These are phyloP conservation scores for Trypoxylus dichotomus DNA, from an alignment of 1,140 invertebrate genomes.

Conservation along the genomic window DNA sequence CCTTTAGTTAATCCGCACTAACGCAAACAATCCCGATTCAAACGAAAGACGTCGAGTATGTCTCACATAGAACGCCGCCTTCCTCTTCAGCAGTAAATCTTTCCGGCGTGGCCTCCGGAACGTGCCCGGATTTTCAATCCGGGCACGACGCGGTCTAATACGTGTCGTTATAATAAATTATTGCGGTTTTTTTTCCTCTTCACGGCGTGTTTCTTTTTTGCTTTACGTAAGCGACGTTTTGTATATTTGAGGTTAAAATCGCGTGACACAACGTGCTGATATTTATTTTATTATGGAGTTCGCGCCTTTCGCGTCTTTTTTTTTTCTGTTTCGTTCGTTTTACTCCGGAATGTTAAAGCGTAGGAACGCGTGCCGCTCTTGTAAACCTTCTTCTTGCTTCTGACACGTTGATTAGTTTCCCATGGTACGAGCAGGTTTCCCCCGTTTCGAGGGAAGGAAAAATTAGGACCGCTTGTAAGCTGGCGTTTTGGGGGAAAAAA, in stretches of 20 bases:
- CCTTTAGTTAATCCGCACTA: slow-evolving; percentile 3
- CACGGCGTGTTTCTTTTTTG: background rate
- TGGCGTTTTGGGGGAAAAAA: too few species aligned
- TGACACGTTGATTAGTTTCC: background rate
- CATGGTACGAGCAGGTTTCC: too few species aligned
- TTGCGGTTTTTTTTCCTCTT: background rate
- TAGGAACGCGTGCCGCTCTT: background rate
- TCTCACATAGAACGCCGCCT: background rate
- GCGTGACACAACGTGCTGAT: background rate
- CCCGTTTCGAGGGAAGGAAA: too few species aligned
- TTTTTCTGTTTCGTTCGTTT: background rate
- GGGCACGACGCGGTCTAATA: background rate
- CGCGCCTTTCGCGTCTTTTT: background rate
- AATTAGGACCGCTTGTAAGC: too few species aligned
- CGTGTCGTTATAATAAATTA: slow-evolving; percentile 4
- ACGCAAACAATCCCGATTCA: background rate
- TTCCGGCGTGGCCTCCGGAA: background rate
- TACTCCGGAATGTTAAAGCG: too few species aligned
- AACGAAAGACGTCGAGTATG: background rate
- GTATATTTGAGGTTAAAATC: background rate
- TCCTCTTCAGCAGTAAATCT: background rate
- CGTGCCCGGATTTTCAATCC: background rate
- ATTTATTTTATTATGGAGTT: slow-evolving; percentile 1
- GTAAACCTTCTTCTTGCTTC: background rate
- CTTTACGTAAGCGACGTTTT: background rate